phyloP scores from a whole-genome alignment of 35 echinoderm and acorn worm species.

The Chiridota heheva region DNA sequence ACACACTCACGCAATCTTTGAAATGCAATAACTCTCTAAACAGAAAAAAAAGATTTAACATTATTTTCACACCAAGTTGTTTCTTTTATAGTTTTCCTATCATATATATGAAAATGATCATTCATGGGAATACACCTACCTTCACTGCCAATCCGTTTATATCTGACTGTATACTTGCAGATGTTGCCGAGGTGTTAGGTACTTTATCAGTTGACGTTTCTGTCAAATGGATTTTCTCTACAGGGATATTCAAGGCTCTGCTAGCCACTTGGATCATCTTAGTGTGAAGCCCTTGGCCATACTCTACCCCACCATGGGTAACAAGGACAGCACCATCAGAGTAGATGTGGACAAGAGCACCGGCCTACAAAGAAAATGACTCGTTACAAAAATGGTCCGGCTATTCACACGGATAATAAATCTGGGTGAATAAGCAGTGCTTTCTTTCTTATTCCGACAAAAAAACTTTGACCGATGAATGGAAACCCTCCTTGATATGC shows the following conservation, averaged over 20 bases:
- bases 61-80: too few species aligned
- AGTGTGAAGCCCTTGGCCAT: slow-evolving; percentile 78
- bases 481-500: too few species aligned
- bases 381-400: too few species aligned
- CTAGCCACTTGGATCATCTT: slow-evolving; percentile 84
- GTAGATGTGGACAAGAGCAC: slow-evolving; percentile 72
- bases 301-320: slow-evolving; percentile 70
- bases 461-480: too few species aligned
- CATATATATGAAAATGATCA: too few species aligned
- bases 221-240: slow-evolving; percentile 48
- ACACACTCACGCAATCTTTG: too few species aligned
- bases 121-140: slow-evolving; percentile 38
- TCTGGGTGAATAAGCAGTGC: too few species aligned
- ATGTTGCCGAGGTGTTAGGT: slow-evolving; percentile 67
- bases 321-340: slow-evolving; percentile 62
- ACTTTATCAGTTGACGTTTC: slow-evolving; percentile 64
- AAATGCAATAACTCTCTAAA: too few species aligned
- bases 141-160: slow-evolving; percentile 73
- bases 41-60: too few species aligned
- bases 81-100: neutral
- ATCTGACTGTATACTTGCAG: slow-evolving; percentile 60
- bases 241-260: slow-evolving; percentile 46
- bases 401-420: too few species aligned
- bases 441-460: too few species aligned
- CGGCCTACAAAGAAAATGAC: slow-evolving; percentile 54